Conservation (phyloP, 2,797 vertebrate species). For the Ambastaia sidthimunki region DNA sequence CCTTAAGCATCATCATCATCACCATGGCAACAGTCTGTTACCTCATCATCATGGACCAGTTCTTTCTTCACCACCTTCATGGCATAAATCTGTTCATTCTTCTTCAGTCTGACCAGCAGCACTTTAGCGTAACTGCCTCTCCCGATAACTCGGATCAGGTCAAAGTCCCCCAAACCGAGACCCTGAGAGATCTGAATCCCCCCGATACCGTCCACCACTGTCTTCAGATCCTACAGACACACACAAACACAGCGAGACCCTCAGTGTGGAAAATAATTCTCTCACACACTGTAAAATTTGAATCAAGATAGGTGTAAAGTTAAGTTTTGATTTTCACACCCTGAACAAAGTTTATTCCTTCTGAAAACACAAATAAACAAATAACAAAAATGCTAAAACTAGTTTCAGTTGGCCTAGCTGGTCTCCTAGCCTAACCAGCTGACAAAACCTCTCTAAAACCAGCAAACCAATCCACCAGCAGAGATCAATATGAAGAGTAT, state of each 20-base stretch:
- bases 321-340: background rate
- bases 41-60: slow-evolving; percentile 97
- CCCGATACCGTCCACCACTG: slow-evolving; percentile 93
- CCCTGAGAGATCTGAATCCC: slow-evolving; percentile 94
- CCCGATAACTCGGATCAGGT: slow-evolving; percentile 94
- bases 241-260: slow-evolving; percentile 29
- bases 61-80: slow-evolving; percentile 99
- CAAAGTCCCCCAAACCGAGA: slow-evolving; percentile 91
- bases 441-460: background rate
- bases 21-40: slow-evolving; percentile 63
- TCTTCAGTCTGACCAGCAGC: slow-evolving; percentile 94
- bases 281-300: background rate
- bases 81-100: slow-evolving; percentile 92
- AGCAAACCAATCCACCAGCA: background rate
- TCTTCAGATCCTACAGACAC: slow-evolving; percentile 86
- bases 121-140: slow-evolving; percentile 98
- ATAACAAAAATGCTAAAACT: background rate
- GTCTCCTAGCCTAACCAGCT: background rate
- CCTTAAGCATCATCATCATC: background rate
- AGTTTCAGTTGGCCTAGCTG: background rate
- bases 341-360: background rate
- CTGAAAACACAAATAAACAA: too few relatives aligned
- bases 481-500: background rate
- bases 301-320: background rate
- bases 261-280: background rate